Conservation (phyloP, 2,888 invertebrate species). For the Leptogaster cylindrica region DNA sequence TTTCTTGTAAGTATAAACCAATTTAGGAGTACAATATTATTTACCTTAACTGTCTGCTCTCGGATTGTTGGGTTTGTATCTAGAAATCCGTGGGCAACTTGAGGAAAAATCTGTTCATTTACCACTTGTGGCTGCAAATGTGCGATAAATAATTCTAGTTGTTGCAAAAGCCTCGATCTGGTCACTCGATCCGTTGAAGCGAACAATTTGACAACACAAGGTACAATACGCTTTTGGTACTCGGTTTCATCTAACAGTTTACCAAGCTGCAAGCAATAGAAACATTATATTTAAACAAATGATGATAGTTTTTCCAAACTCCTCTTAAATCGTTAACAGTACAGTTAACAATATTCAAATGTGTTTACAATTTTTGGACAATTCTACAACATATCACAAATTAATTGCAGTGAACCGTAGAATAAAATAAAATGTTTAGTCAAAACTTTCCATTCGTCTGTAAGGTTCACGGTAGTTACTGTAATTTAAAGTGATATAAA, state of each 20-base stretch:
- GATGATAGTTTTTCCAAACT: no score
- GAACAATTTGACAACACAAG: slow-evolving; percentile 96
- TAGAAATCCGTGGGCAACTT: slow-evolving; percentile 92
- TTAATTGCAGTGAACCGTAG: no score
- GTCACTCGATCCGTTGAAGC: slow-evolving; percentile 95
- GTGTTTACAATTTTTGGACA: no score
- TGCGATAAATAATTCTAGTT: slow-evolving; percentile 88
- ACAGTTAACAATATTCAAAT: no score
- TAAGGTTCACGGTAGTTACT: no score
- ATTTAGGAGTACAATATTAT: no score
- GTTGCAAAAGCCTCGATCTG: slow-evolving; percentile 89
- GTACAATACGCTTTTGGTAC: slow-evolving; percentile 95
- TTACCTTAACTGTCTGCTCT: slow-evolving; percentile 96
- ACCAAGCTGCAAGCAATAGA: slow-evolving; percentile 75
- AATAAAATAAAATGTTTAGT: no score
- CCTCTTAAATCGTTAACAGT: no score
- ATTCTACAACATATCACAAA: no score
- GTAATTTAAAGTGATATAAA: no score
- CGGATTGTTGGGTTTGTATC: slow-evolving; percentile 97
- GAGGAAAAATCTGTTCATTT: slow-evolving; percentile 95
- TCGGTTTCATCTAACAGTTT: slow-evolving; percentile 87
- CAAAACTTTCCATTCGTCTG: no score
- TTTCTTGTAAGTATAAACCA: slow-evolving; percentile 30
- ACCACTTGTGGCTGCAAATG: slow-evolving; percentile 81
- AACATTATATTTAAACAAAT: no score